These are phyloP conservation scores for Caenorhabditis wallacei DNA, from an alignment of 2,888 invertebrate genomes.

Conservation along the genomic window DNA sequence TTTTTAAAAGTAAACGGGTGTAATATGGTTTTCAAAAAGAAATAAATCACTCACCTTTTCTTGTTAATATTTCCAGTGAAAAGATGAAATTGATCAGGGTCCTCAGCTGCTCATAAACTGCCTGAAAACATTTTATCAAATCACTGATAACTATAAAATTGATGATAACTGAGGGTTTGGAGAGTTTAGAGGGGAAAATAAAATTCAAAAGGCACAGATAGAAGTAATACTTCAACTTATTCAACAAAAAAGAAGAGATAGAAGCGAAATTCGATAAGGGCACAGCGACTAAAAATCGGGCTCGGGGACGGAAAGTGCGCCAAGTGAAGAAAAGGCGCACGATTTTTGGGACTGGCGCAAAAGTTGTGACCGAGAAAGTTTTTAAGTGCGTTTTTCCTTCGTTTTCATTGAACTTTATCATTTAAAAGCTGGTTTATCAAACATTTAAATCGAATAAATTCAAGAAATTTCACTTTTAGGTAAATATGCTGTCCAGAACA, in stretches of 20 bases:
- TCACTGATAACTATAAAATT: neutral
- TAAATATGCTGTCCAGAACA: slow-evolving; percentile 58
- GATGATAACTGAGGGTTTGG: neutral
- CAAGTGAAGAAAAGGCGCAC: slow-evolving; percentile 19
- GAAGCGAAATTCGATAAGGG: slow-evolving; percentile 57
- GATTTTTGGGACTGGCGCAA: neutral
- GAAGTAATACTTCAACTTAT: slow-evolving; percentile 26
- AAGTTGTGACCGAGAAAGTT: neutral
- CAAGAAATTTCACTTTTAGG: slow-evolving; percentile 1
- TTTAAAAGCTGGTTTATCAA: too few species aligned
- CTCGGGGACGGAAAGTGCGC: slow-evolving; percentile 50
- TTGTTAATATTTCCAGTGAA: neutral
- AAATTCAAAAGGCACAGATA: neutral
- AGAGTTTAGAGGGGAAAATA: neutral
- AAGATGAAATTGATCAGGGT: slow-evolving; percentile 29
- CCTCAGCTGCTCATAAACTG: slow-evolving; percentile 40
- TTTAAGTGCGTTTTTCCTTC: neutral
- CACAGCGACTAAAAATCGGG: slow-evolving; percentile 59
- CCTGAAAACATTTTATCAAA: slow-evolving; percentile 25
- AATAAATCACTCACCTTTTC: slow-evolving; percentile 28
- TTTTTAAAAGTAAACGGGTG: too few species aligned
- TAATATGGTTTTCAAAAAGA: too few species aligned
- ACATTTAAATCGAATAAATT: neutral
- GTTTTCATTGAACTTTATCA: neutral
- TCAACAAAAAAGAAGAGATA: slow-evolving; percentile 40